Conservation (phyloP, 1,140 invertebrate species). For the Lepidurus packardi region DNA sequence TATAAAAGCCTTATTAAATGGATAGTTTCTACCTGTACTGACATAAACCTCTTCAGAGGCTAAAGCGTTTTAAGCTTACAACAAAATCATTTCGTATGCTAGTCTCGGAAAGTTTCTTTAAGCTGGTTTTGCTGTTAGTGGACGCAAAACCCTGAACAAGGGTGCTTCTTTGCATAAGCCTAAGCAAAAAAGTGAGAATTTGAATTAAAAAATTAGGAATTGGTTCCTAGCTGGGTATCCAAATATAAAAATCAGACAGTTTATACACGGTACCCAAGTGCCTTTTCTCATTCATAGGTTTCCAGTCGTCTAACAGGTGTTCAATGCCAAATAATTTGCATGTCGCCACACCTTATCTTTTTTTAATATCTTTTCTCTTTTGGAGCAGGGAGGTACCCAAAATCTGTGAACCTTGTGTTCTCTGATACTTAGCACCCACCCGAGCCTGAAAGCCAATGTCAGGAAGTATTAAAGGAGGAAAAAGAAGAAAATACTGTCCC, state of each 20-base stretch:
- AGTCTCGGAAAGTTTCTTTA: background rate
- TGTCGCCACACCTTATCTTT: background rate
- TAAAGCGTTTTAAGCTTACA: background rate
- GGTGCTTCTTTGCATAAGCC: too few species aligned
- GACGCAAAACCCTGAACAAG: too few species aligned
- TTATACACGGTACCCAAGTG: background rate
- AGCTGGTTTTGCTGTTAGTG: too few species aligned
- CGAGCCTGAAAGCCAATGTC: background rate
- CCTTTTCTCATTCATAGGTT: background rate
- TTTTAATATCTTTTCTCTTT: background rate
- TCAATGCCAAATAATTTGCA: conserved; percentile 3
- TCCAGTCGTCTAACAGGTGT: background rate
- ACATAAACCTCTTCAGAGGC: background rate
- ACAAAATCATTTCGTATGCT: background rate
- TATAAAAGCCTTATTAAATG: background rate
- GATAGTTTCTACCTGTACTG: background rate
- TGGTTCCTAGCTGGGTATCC: too few species aligned
- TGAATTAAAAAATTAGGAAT: too few species aligned
- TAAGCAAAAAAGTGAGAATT: too few species aligned
- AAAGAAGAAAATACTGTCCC: background rate
- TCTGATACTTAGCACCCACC: conserved; percentile 5
- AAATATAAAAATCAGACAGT: too few species aligned
- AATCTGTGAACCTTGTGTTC: background rate
- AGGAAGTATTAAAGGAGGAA: background rate
- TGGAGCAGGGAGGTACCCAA: background rate